Conservation (phyloP, 1,140 invertebrate species). For the Drosophila kepulauana region DNA sequence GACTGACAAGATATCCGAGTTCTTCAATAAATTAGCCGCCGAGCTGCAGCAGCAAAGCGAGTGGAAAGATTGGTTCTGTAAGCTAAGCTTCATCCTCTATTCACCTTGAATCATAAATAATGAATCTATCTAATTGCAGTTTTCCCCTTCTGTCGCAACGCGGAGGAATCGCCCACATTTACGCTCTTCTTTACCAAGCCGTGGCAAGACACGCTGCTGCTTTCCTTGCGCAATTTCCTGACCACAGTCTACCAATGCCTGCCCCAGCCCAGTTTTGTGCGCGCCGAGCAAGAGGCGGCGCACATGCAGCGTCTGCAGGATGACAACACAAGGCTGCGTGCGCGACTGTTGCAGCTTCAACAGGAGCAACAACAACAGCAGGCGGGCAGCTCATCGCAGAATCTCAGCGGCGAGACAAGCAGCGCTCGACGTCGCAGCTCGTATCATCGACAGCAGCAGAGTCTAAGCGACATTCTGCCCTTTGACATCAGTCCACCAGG, state of each 20-base stretch:
- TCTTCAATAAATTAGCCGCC: conserved; percentile 94
- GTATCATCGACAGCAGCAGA: conserved; percentile 86
- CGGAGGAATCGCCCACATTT: conserved; percentile 95
- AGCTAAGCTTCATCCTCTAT: conserved; percentile 66
- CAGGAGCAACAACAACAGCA: conserved; percentile 69
- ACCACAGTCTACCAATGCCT: conserved; percentile 95
- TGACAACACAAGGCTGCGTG: conserved; percentile 91
- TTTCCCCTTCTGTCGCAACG: conserved; percentile 95
- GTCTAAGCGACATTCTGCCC: conserved; percentile 86
- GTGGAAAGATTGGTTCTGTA: conserved; percentile 99
- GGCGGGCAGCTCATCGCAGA: conserved; percentile 53
- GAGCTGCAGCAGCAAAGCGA: conserved; percentile 95
- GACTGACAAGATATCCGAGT: conserved; percentile 94
- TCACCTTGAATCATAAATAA: not conserved
- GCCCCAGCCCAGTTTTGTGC: conserved; percentile 92
- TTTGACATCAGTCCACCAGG: conserved; percentile 88
- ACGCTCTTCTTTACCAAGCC: conserved; percentile 95
- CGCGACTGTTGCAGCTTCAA: conserved; percentile 84
- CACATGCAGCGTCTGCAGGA: conserved; percentile 93
- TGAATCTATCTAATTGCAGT: conserved; percentile 87
- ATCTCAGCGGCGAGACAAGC: conserved; percentile 37
- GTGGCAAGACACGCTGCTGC: conserved; percentile 97
- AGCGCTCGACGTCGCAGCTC: conserved; percentile 85
- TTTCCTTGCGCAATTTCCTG: conserved; percentile 98
- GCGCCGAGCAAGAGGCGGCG: conserved; percentile 93